These are phyloP conservation scores for Eumerus sabulonum DNA, from an alignment of 2,888 invertebrate species.

Conservation along the genomic window DNA sequence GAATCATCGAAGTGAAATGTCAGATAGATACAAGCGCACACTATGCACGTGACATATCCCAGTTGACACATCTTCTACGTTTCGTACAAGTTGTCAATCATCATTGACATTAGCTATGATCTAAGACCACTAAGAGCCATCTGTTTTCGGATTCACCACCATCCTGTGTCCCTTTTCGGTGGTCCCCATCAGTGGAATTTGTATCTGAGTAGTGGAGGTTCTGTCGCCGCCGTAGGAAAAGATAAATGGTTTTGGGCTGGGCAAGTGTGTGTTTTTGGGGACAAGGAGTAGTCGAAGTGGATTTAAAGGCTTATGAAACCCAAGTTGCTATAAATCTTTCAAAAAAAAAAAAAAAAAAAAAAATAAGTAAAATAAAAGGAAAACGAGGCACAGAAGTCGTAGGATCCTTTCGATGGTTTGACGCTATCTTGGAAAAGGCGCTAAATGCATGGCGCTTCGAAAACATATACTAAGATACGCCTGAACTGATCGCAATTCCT, in stretches of 20 bases:
- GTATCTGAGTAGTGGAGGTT: background rate
- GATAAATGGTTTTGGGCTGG: slow-evolving; percentile 29
- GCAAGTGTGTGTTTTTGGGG: background rate
- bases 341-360: too few relatives aligned
- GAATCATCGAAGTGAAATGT: slow-evolving; percentile 24
- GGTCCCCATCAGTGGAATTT: too few relatives aligned
- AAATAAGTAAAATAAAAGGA: too few relatives aligned
- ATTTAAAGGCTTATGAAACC: slow-evolving; percentile 33
- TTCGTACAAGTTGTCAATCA: slow-evolving; percentile 43
- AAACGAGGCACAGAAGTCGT: too few relatives aligned
- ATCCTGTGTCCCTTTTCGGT: too few relatives aligned
- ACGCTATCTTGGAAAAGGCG: slow-evolving; percentile 46
- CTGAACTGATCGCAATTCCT: slow-evolving; percentile 32
- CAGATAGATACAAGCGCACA: slow-evolving; percentile 13
- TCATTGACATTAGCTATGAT: slow-evolving; percentile 29
- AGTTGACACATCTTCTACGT: slow-evolving; percentile 40
- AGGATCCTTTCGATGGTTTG: slow-evolving; percentile 21
- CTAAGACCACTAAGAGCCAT: slow-evolving; percentile 25
- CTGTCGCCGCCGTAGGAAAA: slow-evolving; percentile 13
- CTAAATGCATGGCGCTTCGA: slow-evolving; percentile 57
- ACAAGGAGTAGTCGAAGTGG: slow-evolving; percentile 24
- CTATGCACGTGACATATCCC: slow-evolving; percentile 49
- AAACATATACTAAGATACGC: background rate
- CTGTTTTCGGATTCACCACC: too few relatives aligned
- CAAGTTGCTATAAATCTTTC: background rate